These are phyloP conservation scores for Liasis olivaceus DNA, from an alignment of 2,797 vertebrate species.

Conservation along the genomic window DNA sequence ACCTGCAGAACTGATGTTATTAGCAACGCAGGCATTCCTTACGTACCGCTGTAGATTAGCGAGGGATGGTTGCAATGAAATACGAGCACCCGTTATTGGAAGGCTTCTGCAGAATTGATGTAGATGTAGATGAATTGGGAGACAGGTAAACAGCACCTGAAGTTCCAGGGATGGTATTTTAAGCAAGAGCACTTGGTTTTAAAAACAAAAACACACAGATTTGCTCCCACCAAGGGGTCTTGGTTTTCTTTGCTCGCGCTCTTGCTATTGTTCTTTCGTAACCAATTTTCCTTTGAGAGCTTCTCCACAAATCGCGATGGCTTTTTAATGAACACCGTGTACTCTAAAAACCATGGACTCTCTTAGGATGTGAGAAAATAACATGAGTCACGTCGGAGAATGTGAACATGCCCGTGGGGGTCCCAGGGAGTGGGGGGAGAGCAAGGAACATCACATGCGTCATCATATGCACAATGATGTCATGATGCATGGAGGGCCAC, in stretches of 20 bases:
- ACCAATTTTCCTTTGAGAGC: not conserved
- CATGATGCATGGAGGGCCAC: too few relatives aligned
- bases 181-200: conserved; percentile 35
- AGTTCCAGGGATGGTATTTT: conserved; percentile 50
- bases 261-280: not conserved
- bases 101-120: not conserved
- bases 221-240: not conserved
- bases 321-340: not conserved
- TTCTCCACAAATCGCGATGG: not conserved
- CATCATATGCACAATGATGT: too few relatives aligned
- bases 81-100: not conserved
- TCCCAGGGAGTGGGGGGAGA: too few relatives aligned
- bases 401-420: too few relatives aligned
- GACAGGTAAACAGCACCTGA: conserved; percentile 53
- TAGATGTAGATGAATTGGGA: not conserved
- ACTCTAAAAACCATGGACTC: too few relatives aligned
- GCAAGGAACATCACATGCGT: too few relatives aligned
- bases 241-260: not conserved
- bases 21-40: not conserved
- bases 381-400: not conserved
- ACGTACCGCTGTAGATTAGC: not conserved
- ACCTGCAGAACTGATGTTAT: not conserved
- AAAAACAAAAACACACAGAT: not conserved
- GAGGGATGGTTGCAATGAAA: not conserved
- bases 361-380: not conserved